These are phyloP conservation scores for Pygmarrhopalites habei DNA, from an alignment of 1,140 invertebrate genomes.

Conservation along the genomic window DNA sequence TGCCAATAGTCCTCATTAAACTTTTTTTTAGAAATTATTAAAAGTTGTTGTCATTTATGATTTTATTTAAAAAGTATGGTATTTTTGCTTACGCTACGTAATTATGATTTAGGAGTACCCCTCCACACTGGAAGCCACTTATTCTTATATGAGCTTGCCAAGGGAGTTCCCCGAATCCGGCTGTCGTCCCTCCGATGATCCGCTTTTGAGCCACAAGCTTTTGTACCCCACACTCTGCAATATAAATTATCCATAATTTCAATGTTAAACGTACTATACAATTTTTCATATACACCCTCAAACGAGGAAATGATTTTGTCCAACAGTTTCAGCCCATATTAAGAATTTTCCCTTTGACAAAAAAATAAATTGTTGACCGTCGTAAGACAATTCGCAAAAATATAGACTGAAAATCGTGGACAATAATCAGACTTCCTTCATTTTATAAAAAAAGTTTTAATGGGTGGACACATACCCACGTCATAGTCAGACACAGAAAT, in stretches of 20 bases:
- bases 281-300: neutral
- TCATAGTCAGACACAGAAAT: slow-evolving; percentile 38
- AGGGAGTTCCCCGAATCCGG: slow-evolving; percentile 65
- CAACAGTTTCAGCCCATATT: no score
- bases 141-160: slow-evolving; percentile 81
- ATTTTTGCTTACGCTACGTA: no score
- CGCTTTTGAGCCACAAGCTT: slow-evolving; percentile 57
- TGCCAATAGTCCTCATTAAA: no score
- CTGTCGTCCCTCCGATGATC: slow-evolving; percentile 66
- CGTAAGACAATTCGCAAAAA: no score
- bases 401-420: no score
- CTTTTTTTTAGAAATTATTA: no score
- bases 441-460: neutral
- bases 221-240: slow-evolving; percentile 57
- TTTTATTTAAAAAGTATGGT: no score
- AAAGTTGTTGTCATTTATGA: no score
- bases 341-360: neutral
- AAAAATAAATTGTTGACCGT: neutral
- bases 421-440: no score
- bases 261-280: neutral
- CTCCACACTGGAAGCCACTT: slow-evolving; percentile 69
- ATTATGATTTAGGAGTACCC: slow-evolving; percentile 52
- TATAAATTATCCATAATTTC: neutral
- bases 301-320: neutral
- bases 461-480: slow-evolving; percentile 26